Evolutionary conservation across 2,113 vertebrate genomes (phyloP), one percentile per base, ranked within the genome.

Genomic region (Elachura formosa): DNA sequence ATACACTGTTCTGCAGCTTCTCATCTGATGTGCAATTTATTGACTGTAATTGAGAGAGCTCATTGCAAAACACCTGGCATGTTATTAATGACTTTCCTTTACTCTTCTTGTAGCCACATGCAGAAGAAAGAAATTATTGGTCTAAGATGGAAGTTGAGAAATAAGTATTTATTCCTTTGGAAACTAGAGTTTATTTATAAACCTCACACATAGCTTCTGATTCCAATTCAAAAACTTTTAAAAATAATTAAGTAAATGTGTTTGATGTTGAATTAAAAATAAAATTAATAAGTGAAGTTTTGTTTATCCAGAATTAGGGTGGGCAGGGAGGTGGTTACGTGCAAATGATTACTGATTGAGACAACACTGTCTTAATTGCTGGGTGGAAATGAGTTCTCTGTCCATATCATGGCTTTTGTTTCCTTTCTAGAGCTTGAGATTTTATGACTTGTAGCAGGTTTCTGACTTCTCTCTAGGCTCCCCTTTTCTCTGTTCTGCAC

Each of bases 121-220:
- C 45, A 73, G 55, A 56, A 62, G 74, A 83, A 89, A 93, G 43
- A 93, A 59, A 75, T 31, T 25, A 83, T 38, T 90, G 56, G 49
- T 69, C 71, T 62, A 54, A 68, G 36, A 38, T 92, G 73, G 41
- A 83, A 89, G 29, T 89, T 94, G 48, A 86, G 48, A 93, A 95
- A 90, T 87, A 83, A n/a, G 7, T 56, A 66, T 67, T 28, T 82
- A 41, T 73, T 96, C 83, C 74, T 84, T 77, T 86, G 84, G 75
- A 94, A 73, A 74, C 55, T 7, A 5, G 24, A 36, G 51, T 77
- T 95, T 90, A 52, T 94, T 94, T 94, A 83, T 80, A 96, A 95
- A 96, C 74, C 15, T 34, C 45, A 59, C 45, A 80, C 61, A 33
- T 33, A n/a, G 34, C 40, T 93, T 84, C 75, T 69, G 25, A 59